Evolutionary conservation across 2,888 invertebrate species (phyloP), one percentile per base, ranked within the genome.

Genomic region (Leptopilina drosophilae): DNA sequence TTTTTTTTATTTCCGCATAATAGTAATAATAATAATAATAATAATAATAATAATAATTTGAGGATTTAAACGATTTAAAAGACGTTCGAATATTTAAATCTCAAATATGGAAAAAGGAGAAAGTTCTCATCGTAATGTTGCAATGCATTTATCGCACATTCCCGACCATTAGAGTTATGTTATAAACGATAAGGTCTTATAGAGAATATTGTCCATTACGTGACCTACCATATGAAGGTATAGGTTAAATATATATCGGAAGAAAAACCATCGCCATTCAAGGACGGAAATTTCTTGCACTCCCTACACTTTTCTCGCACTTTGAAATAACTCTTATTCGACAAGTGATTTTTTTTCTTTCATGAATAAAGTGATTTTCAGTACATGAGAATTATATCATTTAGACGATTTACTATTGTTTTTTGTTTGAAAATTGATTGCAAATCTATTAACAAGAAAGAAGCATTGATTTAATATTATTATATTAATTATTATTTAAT

Each of bases 111-210:
- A 73, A 56, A 73, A 73, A 0, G 33, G 73, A 73, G 73, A 73
- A 73, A 73, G 73, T 73, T 73, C n/a, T 73, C n/a, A n/a, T n/a
- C 33, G 73, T 56, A 53, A 46, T 69, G 14, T 73, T 69, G 14
- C n/a, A 69, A 14, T 73, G 73, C 56, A 33, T 73, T 73, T 73
- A 73, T 56, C 73, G 73, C 73, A 73, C 56, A 73, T 56, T 73
- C 53, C 8, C 33, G 53, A 12, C 53, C 33, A 73, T 73, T 53
- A 73, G 56, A 73, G 56, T 33, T 40, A 49, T 49, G 15, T 11
- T 49, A 66, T 46, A 26, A 20, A 49, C 7, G 53, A 69, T 69
- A 69, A 69, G 20, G 26, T 53, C 49, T 73, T 56, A 33, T 56
- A 56, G 33, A 53, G 73, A 26, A 33, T 33, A 33, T n/a, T 56